These are phyloP conservation scores for Prunella fulvescens DNA, from an alignment of 2,113 vertebrate genomes.

Conservation along the genomic window DNA sequence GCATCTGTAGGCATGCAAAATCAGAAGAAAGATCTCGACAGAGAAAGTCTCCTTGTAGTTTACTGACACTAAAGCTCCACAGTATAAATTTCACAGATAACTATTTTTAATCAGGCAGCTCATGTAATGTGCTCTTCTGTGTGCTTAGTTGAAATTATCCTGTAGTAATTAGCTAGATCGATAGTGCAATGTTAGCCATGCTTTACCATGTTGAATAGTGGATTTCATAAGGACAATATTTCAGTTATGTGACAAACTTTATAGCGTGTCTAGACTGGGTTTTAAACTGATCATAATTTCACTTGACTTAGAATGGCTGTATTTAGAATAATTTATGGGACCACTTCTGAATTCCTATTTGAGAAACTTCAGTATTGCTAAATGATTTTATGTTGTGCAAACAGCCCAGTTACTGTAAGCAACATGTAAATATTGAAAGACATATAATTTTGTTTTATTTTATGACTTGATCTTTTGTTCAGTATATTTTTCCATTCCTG, in stretches of 20 bases:
- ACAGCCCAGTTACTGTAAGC: background rate
- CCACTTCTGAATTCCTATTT: background rate
- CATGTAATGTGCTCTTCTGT: background rate
- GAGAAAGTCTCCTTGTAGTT: background rate
- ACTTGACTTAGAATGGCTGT: background rate
- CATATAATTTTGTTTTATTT: background rate
- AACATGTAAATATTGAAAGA: background rate
- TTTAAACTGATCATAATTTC: background rate
- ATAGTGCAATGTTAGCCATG: background rate
- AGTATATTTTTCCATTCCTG: background rate
- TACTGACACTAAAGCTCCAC: background rate
- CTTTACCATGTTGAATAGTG: background rate
- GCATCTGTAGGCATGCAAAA: background rate
- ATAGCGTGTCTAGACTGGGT: background rate
- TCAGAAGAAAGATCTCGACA: background rate
- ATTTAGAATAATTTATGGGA: background rate
- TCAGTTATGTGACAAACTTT: background rate
- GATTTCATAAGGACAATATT: background rate
- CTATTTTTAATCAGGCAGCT: background rate
- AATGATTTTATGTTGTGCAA: background rate
- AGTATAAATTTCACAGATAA: background rate
- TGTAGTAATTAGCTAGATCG: background rate
- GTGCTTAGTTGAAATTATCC: background rate
- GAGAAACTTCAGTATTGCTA: background rate
- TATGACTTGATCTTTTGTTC: background rate